Conservation (phyloP, 2,888 invertebrate genomes). For the Thyatira batis region DNA sequence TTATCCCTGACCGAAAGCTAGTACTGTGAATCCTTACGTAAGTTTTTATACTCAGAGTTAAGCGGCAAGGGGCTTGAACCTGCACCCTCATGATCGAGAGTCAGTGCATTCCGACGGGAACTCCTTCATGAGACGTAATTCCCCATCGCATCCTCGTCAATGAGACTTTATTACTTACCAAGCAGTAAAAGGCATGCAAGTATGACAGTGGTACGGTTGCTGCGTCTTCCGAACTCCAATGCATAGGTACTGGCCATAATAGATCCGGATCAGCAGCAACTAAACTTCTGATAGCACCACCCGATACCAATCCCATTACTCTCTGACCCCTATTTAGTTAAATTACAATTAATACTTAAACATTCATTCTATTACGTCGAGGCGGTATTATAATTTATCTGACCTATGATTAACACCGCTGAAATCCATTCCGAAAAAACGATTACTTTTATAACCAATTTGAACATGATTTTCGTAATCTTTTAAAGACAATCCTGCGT, state of each 20-base stretch:
- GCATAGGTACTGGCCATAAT: neutral
- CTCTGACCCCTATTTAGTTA: neutral
- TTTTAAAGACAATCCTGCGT: neutral
- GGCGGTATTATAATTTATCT: neutral
- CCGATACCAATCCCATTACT: neutral
- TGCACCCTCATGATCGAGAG: no score
- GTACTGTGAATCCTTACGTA: no score
- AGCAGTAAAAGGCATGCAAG: neutral
- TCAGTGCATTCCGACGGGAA: no score
- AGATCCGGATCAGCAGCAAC: neutral
- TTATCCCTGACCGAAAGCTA: no score
- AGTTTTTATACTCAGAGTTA: no score
- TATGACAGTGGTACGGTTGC: neutral
- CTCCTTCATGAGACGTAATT: no score
- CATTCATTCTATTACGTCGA: neutral
- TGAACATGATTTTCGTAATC: neutral
- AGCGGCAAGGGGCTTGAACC: no score
- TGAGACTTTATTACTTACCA: neutral
- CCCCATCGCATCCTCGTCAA: no score
- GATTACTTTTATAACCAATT: neutral
- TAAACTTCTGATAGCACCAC: neutral
- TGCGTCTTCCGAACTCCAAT: neutral
- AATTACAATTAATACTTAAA: neutral
- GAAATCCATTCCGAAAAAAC: neutral
- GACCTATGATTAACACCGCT: neutral